Base-by-base conservation (phyloP, 2,797 vertebrate species). In the Crocidura indochinensis region DNA sequence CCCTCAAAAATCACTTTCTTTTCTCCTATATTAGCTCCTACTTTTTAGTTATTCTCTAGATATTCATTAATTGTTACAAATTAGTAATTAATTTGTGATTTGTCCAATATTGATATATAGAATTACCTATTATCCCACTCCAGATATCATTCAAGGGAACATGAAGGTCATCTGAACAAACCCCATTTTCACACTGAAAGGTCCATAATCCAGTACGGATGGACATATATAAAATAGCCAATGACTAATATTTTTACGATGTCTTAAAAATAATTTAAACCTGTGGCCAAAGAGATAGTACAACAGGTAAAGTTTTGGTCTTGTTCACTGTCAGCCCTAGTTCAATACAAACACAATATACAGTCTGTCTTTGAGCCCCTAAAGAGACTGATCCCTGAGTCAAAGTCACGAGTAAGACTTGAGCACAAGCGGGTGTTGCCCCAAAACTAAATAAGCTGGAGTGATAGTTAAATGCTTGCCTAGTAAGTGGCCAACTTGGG, bases 231-330 rank as follows among this genome's bases (percentile, higher is more conserved):
- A 38, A 72, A 73, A 74, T 51, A 62, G 71, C 60, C 76, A 84
- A 49, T 62, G 46, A 76, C 29, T 6, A 69, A 53, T 22, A 88
- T 20, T n/a, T 84, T 71, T 62, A 68, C 71, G 10, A 38, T 46
- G 44, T 3, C 7, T 84, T 81, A 51, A 67, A 93, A 81, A 81
- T 91, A 71, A 51, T 72, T 51, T 46, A 69, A 69, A 93, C 53
- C 6, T 20, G 20, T 2, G 19, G 56, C 17, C 56, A 6, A 20
- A 60, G 56, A 60, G 56, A 38, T 38, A 38, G 38, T 38, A 38
- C 38, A 38, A 38, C 19, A 60, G 56, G 17, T 60, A 20, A 20
- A 17, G 56, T 60, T 2, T 20, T 60, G 19, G 56, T 17, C 56
- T 60, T 20, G 56, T 20, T 60, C 56, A 60, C 56, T 5, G 56